phyloP scores from a whole-genome alignment of 92 coral and sea anemone genomes.

The Porites cylindrica region DNA sequence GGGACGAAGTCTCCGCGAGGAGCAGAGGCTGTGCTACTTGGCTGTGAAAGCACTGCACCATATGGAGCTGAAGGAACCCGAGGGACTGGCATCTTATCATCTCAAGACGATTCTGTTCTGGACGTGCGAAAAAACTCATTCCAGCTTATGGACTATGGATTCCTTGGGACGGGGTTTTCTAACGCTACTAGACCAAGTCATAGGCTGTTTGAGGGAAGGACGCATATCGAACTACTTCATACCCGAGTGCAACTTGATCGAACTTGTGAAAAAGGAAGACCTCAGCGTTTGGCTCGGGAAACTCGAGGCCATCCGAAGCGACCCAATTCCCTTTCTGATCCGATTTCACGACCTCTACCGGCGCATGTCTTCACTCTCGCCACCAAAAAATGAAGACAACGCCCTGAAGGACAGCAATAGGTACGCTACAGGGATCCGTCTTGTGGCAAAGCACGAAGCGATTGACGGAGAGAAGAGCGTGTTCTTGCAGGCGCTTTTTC shows the following conservation, averaged over 20 bases:
- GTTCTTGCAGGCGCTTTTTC: conserved; percentile 10
- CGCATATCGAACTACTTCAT: conserved; percentile 51
- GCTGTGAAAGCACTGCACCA: conserved; percentile 11
- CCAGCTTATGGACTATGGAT: conserved; percentile 42
- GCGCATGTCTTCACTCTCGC: background rate
- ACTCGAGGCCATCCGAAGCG: conserved; percentile 9
- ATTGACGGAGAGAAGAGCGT: background rate
- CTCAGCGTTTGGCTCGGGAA: background rate
- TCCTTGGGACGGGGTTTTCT: conserved; percentile 20
- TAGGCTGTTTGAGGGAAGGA: conserved; percentile 22
- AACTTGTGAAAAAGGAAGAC: background rate
- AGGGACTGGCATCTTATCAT: conserved; percentile 25
- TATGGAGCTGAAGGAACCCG: conserved; percentile 22
- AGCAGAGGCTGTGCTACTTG: conserved; percentile 36
- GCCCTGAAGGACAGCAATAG: conserved; percentile 20
- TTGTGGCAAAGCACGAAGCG: background rate
- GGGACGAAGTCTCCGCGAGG: conserved; percentile 8
- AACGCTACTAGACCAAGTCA: conserved; percentile 17
- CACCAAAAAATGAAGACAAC: conserved; percentile 11
- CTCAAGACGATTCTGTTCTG: conserved; percentile 57
- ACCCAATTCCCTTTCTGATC: background rate
- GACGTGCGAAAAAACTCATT: conserved; percentile 46
- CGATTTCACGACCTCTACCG: conserved; percentile 41
- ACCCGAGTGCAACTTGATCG: conserved; percentile 54
- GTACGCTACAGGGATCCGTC: conserved; percentile 28